Conservation (phyloP, 2,888 invertebrate species). For the Apamea anceps region DNA sequence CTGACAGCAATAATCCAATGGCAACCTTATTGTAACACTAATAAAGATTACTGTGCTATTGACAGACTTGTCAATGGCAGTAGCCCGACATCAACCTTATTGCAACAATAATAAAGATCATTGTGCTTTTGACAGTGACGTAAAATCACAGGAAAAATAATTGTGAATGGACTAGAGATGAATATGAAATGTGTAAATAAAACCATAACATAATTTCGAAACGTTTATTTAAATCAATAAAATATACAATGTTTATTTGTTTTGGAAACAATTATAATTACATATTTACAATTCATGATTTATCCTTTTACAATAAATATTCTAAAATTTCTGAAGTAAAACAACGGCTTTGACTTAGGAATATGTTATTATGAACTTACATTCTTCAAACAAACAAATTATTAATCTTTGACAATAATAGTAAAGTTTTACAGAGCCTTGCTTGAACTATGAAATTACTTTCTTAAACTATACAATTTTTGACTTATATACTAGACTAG, state of each 20-base stretch:
- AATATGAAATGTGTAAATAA: conserved; percentile 11
- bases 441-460: background rate
- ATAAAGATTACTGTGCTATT: too few relatives aligned
- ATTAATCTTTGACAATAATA: background rate
- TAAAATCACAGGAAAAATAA: too few relatives aligned
- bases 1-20: too few relatives aligned
- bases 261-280: conserved; percentile 25
- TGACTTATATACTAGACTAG: conserved; percentile 6
- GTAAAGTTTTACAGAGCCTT: background rate
- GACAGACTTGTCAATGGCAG: too few relatives aligned
- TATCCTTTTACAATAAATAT: conserved; percentile 28
- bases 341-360: background rate
- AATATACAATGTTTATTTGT: background rate
- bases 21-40: too few relatives aligned
- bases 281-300: background rate
- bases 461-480: background rate
- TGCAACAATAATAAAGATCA: too few relatives aligned
- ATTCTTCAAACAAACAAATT: background rate
- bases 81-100: too few relatives aligned
- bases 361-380: background rate
- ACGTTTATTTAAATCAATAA: conserved; percentile 29
- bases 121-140: too few relatives aligned
- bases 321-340: background rate
- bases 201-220: conserved; percentile 16
- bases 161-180: background rate